phyloP scores from a whole-genome alignment of 2,888 invertebrate species.

The Taphrorychus bicolor region DNA sequence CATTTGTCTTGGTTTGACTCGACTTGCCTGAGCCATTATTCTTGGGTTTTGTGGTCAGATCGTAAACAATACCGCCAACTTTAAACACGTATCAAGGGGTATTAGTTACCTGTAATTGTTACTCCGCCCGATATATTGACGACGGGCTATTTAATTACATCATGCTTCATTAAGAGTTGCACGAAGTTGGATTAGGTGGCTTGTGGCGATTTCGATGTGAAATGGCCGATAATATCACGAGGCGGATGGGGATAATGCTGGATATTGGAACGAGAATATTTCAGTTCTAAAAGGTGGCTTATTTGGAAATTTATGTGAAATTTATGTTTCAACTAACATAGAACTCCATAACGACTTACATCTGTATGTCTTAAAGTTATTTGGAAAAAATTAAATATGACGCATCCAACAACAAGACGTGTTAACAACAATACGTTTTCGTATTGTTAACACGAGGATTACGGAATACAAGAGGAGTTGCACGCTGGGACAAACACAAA shows the following conservation, averaged over 20 bases:
- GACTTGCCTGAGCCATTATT: slow-evolving; percentile 57
- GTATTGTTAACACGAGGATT: too few species aligned
- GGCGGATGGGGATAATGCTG: neutral
- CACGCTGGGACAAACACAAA: too few species aligned
- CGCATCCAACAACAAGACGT: too few species aligned
- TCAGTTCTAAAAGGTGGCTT: too few species aligned
- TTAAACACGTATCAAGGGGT: slow-evolving; percentile 59
- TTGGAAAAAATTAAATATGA: too few species aligned
- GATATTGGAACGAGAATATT: neutral
- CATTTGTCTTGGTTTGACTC: slow-evolving; percentile 61
- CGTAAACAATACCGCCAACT: slow-evolving; percentile 60
- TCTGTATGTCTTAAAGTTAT: too few species aligned
- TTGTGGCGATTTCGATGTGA: slow-evolving; percentile 45
- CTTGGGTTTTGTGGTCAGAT: slow-evolving; percentile 58
- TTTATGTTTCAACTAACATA: too few species aligned
- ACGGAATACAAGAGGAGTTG: too few species aligned
- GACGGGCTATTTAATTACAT: slow-evolving; percentile 57
- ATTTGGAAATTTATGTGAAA: too few species aligned
- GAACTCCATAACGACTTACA: too few species aligned
- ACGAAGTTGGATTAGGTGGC: slow-evolving; percentile 51
- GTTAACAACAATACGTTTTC: too few species aligned
- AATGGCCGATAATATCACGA: slow-evolving; percentile 4
- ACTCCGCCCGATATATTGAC: slow-evolving; percentile 54
- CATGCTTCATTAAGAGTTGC: slow-evolving; percentile 54
- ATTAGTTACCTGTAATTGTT: slow-evolving; percentile 60